Evolutionary conservation across 2,888 invertebrate species (phyloP).

Genomic region (Hoplodrina blanda): DNA sequence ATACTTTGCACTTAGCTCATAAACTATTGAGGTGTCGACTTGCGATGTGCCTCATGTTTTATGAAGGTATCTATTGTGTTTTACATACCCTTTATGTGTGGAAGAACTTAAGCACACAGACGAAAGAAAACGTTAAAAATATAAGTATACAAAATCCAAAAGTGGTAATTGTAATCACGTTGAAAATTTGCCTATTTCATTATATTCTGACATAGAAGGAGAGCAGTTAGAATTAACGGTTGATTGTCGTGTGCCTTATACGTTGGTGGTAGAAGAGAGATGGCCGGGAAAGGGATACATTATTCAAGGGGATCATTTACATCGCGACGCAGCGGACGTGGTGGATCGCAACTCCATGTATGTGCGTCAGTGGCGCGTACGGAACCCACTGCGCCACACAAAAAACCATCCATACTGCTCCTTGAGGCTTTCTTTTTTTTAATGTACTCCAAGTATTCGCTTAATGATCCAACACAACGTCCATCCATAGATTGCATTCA

Average conservation of each 20-base stretch:
- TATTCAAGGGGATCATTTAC: constrained; percentile 90
- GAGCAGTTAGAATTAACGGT: constrained; percentile 87
- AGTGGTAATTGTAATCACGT: constrained; percentile 63
- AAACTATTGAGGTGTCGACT: constrained; percentile 17
- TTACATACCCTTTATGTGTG: not conserved
- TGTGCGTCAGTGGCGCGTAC: constrained; percentile 79
- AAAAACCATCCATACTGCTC: constrained; percentile 86
- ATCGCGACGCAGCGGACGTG: constrained; percentile 84
- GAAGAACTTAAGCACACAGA: not conserved
- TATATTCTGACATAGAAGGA: constrained; percentile 75
- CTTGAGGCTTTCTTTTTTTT: constrained; percentile 82
- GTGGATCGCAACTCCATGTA: constrained; percentile 86
- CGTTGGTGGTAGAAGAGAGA: constrained; percentile 80
- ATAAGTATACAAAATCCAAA: constrained; percentile 22
- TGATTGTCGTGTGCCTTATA: constrained; percentile 86
- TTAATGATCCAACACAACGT: constrained; percentile 80
- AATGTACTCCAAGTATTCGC: constrained; percentile 78
- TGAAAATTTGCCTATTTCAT: constrained; percentile 63
- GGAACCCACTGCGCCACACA: constrained; percentile 81
- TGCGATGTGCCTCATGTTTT: constrained; percentile 3
- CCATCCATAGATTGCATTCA: constrained; percentile 77
- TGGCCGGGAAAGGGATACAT: constrained; percentile 87
- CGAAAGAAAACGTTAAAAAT: not conserved
- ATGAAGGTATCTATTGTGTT: not conserved
- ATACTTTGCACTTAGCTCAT: constrained; percentile 30